Base-by-base conservation (phyloP, 1,140 invertebrate species). In the Hermetia illucens region DNA sequence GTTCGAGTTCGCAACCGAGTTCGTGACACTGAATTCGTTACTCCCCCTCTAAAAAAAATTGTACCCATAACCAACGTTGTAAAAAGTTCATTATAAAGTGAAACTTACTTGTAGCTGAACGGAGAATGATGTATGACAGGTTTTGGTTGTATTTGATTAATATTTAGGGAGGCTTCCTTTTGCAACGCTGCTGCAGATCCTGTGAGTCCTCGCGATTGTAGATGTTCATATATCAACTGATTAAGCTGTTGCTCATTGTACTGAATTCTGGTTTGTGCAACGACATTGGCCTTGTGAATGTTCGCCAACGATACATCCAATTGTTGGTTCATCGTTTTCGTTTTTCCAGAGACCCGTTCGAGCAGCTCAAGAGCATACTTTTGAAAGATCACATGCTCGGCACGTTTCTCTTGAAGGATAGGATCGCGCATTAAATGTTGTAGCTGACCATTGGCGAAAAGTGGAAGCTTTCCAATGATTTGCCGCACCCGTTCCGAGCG, bases 361-460 rank as follows among this genome's bases (percentile, higher is more conserved):
- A 98, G 71, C 12, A 98, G 64, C 50, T 93, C 83, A 13, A 92
- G 64, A 4, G 91, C 90, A 61, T 92, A 90, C 58, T 92, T 92
- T 62, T 95, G 93, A 63, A 98, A 98, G 55, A 80, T 80, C 0
- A 93, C 84, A 63, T 98, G 94, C 50, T 97, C 91, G 42, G 84
- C 78, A 0, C 89, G 69, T 62, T 93, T 95, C 62, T 98, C 95
- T 67, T 95, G 90, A 1, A 97, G 66, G 42, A 87, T 90, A 18
- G 95, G 94, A 66, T 96, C 91, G 44, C 88, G 81, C 85, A 96
- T 96, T 17, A 98, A 62, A 31, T 73, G 73, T 62, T 96, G 90
- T 41, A 98, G 71, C 52, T 92, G 87, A 8, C 89, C 89, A 54
- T 80, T 85, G 20, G 84, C 90, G 62, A 98, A 93, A 33, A 98